Percentiles rank a stretch among this genome's conserved stretches.
These are phyloP conservation scores for Sminthurinus signatus DNA, from an alignment of 1,140 invertebrate species.

Conservation along the genomic window DNA sequence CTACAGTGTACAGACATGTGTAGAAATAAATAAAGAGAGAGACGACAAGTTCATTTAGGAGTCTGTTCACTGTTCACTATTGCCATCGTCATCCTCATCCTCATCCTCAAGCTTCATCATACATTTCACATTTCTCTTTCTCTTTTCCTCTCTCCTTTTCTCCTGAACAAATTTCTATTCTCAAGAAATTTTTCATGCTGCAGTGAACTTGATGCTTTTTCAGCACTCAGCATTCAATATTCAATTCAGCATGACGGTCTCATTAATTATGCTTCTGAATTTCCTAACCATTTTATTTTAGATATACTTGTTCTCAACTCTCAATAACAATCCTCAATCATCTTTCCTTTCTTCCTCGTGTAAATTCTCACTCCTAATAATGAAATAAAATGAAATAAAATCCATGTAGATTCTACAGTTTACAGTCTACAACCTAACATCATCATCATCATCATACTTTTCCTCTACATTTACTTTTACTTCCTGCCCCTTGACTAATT, in stretches of 20 bases:
- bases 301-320: background rate
- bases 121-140: background rate
- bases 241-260: slow-evolving; percentile 6
- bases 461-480: no score
- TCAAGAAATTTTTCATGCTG: slow-evolving; percentile 31
- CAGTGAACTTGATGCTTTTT: slow-evolving; percentile 14
- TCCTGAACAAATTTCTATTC: slow-evolving; percentile 9
- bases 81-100: slow-evolving; percentile 11
- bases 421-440: no score
- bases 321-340: no score
- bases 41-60: slow-evolving; percentile 9
- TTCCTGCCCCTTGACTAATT: background rate
- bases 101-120: background rate
- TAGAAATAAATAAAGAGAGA: no score
- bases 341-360: no score
- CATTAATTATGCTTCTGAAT: slow-evolving; percentile 1
- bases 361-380: no score
- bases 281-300: background rate
- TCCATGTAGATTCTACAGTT: no score
- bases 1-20: no score
- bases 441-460: no score
- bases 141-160: background rate
- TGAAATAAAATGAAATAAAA: no score
- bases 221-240: background rate
- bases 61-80: no score